Evolutionary conservation across 2,797 vertebrate genomes (phyloP), one percentile per base, ranked within the genome.

Genomic region (Sebastes matsubarae): DNA sequence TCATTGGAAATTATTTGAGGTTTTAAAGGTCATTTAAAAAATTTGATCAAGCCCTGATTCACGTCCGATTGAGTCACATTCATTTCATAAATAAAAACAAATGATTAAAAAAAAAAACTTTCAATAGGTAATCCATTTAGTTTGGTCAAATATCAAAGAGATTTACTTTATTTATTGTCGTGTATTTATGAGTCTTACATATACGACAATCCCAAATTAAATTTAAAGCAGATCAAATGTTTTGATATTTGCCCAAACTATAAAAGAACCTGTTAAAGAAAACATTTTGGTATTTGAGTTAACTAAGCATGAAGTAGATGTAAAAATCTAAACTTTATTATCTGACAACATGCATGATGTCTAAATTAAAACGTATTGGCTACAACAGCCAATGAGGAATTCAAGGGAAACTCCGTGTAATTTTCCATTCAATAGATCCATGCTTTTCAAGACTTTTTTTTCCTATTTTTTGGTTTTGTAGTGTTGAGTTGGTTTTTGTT

Each of bases 1-100:
- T 84, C n/a, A 92, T 88, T 91, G 77, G 80, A 87, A 88, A 88
- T 89, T 69, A 81, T 82, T 78, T 75, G 79, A 90, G 87, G 80
- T 92, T 91, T 87, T 59, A 75, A 87, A 79, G 68, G 80, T 88
- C 25, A 27, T 90, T 82, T 76, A 55, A 22, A 34, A 14, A 59
- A 70, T 76, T 55, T 9, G 14, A 77, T 81, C 54, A 80, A 91
- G 61, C 88, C 85, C 90, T 86, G 83, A 93, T 92, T 93, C 30
- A 18, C 5, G 55, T 82, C 81, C 70, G 60, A 92, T 94, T 89
- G 59, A 83, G 72, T 83, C 55, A 73, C 61, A 86, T 90, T 93
- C 55, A 75, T 86, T 78, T 27, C 70, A 91, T 71, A 89, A 93
- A 90, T 91, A 88, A 86, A 85, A 87, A 82, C 16, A 63, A 61